These are phyloP conservation scores for Mycetomoellerius zeteki DNA, from an alignment of 1,140 invertebrate species.

Conservation along the genomic window DNA sequence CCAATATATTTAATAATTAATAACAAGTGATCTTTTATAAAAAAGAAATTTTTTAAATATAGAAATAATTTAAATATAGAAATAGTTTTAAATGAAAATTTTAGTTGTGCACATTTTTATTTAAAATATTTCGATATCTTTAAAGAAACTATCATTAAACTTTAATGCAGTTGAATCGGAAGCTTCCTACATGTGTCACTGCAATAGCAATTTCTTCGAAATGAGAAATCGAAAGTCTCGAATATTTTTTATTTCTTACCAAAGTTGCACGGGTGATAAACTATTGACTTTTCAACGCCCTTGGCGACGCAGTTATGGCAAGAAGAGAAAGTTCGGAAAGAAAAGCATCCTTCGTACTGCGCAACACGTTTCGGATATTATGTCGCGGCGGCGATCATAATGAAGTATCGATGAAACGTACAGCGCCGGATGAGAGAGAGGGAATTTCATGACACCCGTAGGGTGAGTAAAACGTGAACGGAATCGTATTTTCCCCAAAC, in stretches of 20 bases:
- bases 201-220: not conserved
- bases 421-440: conserved; percentile 45
- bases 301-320: conserved; percentile 41
- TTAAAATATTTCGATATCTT: not conserved
- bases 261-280: not conserved
- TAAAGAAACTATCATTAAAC: not conserved
- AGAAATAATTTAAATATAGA: not conserved
- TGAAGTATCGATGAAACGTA: conserved; percentile 77
- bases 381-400: conserved; percentile 70
- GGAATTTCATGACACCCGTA: conserved; percentile 42
- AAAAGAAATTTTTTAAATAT: not conserved
- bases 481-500: conserved; percentile 75
- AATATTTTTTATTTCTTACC: conserved; percentile 7
- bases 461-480: conserved; percentile 65
- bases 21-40: not conserved
- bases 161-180: not conserved
- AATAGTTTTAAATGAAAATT: not conserved
- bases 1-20: not conserved
- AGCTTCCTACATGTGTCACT: not conserved
- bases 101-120: not conserved
- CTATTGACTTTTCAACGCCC: conserved; percentile 23
- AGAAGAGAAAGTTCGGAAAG: conserved; percentile 67
- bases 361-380: conserved; percentile 76
- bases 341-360: conserved; percentile 67
- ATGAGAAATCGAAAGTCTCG: not conserved